Conservation (phyloP, 2,113 vertebrate genomes). For the Ivindomyrus marchei region DNA sequence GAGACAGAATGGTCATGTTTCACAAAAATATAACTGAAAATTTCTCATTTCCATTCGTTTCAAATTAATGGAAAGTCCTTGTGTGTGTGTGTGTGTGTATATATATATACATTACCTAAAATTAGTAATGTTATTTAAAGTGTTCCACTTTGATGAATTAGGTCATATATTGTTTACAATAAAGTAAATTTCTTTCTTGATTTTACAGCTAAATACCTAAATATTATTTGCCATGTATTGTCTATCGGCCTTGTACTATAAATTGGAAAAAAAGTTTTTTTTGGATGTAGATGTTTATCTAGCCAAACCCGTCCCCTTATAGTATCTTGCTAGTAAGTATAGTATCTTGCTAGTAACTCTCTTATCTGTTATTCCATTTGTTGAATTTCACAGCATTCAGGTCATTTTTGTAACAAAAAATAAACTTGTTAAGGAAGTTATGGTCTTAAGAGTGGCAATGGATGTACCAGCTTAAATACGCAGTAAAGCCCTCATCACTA, state of each 20-base stretch:
- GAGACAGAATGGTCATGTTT: too few species aligned
- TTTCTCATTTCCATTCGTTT: too few species aligned
- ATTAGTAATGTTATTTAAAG: too few species aligned
- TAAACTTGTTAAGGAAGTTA: not conserved
- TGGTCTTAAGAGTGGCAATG: not conserved
- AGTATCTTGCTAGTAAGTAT: not conserved
- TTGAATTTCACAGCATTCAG: not conserved
- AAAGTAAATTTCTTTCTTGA: not conserved
- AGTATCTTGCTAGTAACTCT: not conserved
- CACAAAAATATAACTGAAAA: too few species aligned
- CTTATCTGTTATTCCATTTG: not conserved
- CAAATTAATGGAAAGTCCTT: too few species aligned
- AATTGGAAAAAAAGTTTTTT: not conserved
- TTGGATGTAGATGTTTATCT: not conserved
- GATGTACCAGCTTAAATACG: not conserved
- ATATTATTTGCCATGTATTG: not conserved
- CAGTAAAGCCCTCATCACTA: not conserved
- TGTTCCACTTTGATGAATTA: not conserved
- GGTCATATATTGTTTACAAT: not conserved
- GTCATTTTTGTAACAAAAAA: not conserved
- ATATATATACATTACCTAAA: not conserved
- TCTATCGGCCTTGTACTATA: not conserved
- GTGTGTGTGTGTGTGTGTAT: too few species aligned
- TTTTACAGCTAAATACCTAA: not conserved
- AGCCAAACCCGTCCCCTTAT: not conserved